Percentiles rank a stretch among this genome's conserved stretches.
These are phyloP conservation scores for Callyntrura guangdongensis DNA, from an alignment of 2,888 invertebrate genomes.

Conservation along the genomic window DNA sequence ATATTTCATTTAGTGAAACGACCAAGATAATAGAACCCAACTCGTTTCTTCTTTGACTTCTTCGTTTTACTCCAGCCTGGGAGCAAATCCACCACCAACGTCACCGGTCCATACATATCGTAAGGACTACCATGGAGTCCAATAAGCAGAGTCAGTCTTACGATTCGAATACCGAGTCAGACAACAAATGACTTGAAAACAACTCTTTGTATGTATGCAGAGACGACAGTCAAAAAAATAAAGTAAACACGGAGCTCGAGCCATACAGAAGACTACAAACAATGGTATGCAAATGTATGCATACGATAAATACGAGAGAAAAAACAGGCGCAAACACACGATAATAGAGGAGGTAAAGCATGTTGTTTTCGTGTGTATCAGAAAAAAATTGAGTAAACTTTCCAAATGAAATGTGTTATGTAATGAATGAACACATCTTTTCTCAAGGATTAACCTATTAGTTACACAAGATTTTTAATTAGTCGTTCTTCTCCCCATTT, in stretches of 20 bases:
- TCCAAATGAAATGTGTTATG: conserved; percentile 67
- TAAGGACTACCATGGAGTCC: neutral
- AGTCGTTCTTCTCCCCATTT: conserved; percentile 72
- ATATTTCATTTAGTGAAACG: conserved; percentile 67
- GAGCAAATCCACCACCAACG: neutral
- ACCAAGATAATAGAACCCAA: conserved; percentile 46
- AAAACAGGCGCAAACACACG: neutral
- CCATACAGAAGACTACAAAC: conserved; percentile 7
- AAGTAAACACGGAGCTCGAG: conserved; percentile 52
- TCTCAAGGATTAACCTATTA: conserved; percentile 70
- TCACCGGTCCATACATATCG: neutral
- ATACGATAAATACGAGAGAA: neutral
- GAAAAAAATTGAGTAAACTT: conserved; percentile 51
- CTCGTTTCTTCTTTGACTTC: neutral
- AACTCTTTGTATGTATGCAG: neutral
- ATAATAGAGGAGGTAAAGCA: neutral
- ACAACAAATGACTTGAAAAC: conserved; percentile 68
- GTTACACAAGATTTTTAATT: conserved; percentile 77
- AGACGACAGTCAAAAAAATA: conserved; percentile 25
- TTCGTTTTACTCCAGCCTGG: neutral
- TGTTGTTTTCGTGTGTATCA: neutral
- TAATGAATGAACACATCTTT: conserved; percentile 54
- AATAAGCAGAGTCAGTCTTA: neutral
- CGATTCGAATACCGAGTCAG: neutral
- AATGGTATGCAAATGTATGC: neutral